These are phyloP conservation scores for Halcyon chelicuti DNA, from an alignment of 2,797 vertebrate genomes.

Conservation along the genomic window DNA sequence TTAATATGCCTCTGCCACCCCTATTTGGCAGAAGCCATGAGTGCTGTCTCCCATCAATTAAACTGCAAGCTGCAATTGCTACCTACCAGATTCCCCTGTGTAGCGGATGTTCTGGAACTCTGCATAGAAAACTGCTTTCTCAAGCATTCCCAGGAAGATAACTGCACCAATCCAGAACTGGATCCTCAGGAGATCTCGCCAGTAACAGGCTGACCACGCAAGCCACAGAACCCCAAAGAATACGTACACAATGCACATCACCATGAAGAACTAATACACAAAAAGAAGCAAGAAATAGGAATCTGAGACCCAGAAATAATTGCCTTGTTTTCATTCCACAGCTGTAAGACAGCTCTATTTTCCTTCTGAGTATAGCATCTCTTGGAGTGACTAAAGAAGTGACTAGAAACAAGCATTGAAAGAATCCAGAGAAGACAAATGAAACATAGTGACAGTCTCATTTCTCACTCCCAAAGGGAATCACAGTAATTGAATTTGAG, in stretches of 20 bases:
- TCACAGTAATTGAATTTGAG: not conserved
- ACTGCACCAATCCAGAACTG: slow-evolving; percentile 97
- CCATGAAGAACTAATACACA: slow-evolving; percentile 86
- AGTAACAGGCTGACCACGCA: slow-evolving; percentile 93
- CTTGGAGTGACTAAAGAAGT: not conserved
- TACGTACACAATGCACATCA: slow-evolving; percentile 95
- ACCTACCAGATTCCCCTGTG: slow-evolving; percentile 90
- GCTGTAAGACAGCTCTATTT: not conserved
- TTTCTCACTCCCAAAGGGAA: not conserved
- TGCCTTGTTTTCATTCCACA: not conserved
- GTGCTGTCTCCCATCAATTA: not conserved
- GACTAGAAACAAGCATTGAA: not conserved
- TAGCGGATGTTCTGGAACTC: slow-evolving; percentile 95
- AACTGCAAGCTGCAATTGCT: not conserved
- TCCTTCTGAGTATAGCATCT: not conserved
- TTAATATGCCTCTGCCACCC: not conserved
- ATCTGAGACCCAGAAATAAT: not conserved
- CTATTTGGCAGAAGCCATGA: not conserved
- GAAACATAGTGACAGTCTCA: not conserved
- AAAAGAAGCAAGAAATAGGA: slow-evolving; percentile 35
- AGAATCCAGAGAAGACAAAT: no score
- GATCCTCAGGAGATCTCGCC: slow-evolving; percentile 92
- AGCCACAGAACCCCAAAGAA: slow-evolving; percentile 94
- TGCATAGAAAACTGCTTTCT: slow-evolving; percentile 95
- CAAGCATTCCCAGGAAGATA: slow-evolving; percentile 94